A percentile compares a stretch with the other conserved stretches of the same genome.
Conservation (phyloP, 2,888 invertebrate genomes). For the Crossocerus cetratus region DNA sequence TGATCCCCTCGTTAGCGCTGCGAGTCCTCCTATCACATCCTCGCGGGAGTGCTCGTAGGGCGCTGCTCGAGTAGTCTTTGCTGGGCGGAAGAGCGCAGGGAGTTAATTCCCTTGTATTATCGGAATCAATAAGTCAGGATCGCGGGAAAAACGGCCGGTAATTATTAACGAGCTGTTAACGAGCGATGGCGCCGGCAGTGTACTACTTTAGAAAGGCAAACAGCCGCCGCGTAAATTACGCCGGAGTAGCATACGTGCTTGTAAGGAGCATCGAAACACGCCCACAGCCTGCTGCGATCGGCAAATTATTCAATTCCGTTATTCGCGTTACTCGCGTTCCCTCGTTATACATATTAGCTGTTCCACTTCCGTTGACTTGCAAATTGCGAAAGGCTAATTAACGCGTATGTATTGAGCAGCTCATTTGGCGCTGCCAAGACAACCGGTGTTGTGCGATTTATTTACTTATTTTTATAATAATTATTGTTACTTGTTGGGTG, state of each 20-base stretch:
- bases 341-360: constrained; percentile 10
- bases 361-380: constrained; percentile 32
- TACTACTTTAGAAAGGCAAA: constrained; percentile 14
- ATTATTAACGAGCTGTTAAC: constrained; percentile 21
- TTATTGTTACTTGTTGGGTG: no score
- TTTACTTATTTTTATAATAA: no score
- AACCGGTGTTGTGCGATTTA: no score
- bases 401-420: constrained; percentile 24
- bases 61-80: not conserved
- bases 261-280: constrained; percentile 23
- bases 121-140: constrained; percentile 15
- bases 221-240: constrained; percentile 29
- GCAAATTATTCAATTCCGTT: constrained; percentile 44
- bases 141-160: constrained; percentile 7
- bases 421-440: not conserved
- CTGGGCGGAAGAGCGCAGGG: not conserved
- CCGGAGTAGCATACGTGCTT: constrained; percentile 10
- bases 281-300: constrained; percentile 20
- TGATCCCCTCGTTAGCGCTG: not conserved
- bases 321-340: constrained; percentile 10
- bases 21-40: not conserved
- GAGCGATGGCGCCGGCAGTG: constrained; percentile 6
- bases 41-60: not conserved
- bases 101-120: not conserved
- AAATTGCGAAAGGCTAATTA: constrained; percentile 40